Conservation (phyloP, 2,797 vertebrate species). For the Halcyon smyrnensis region DNA sequence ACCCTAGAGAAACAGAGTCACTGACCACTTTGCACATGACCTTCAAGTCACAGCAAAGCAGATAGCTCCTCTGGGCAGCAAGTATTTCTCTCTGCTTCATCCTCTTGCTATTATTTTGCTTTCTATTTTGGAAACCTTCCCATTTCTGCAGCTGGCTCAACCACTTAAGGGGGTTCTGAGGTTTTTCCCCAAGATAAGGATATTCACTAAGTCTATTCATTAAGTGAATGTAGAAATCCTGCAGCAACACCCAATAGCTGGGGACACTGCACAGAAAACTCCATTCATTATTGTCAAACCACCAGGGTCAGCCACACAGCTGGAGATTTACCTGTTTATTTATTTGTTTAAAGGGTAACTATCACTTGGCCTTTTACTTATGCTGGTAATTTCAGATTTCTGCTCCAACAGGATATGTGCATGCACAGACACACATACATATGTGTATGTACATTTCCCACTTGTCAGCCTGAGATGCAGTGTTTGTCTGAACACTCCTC, state of each 20-base stretch:
- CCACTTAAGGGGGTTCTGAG: constrained; percentile 1
- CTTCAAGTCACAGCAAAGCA: not conserved
- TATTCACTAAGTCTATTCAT: not conserved
- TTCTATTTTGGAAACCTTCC: not conserved
- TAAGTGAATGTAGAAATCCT: not conserved
- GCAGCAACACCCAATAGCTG: not conserved
- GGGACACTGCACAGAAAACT: constrained; percentile 19
- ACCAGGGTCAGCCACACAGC: not conserved
- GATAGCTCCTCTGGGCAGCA: not conserved
- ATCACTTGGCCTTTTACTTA: not conserved
- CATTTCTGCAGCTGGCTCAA: not conserved
- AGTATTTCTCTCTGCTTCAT: not conserved
- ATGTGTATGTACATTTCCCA: not conserved
- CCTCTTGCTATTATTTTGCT: not conserved
- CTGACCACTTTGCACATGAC: not conserved
- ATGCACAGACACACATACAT: fast-evolving
- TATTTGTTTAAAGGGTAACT: constrained; percentile 17
- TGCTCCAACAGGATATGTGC: not conserved
- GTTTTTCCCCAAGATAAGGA: constrained; percentile 1
- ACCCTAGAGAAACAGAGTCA: not conserved
- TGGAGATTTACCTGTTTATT: constrained; percentile 10
- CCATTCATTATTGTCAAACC: constrained; percentile 21
- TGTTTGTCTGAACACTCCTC: not conserved
- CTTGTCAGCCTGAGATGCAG: not conserved
- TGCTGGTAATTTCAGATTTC: not conserved